Conservation (phyloP, 2,113 vertebrate genomes). For the Axis porcinus region DNA sequence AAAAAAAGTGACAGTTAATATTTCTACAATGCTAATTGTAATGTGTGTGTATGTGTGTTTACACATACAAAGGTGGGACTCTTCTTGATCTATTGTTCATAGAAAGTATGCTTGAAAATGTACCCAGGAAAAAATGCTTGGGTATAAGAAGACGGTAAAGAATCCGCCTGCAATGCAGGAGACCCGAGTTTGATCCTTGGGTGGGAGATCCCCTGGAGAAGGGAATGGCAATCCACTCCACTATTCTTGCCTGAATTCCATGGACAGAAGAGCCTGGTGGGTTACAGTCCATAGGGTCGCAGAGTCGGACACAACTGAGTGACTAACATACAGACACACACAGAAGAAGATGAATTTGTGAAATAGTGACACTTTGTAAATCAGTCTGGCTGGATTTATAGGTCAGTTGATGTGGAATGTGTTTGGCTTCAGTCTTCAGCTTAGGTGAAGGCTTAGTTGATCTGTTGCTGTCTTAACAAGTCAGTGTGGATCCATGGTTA, state of each 20-base stretch:
- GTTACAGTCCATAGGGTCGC: background rate
- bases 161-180: background rate
- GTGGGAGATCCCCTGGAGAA: background rate
- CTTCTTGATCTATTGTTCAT: background rate
- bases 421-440: background rate
- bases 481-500: background rate
- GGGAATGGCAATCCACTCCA: background rate
- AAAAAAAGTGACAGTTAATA: background rate
- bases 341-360: conserved; percentile 8
- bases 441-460: background rate
- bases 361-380: background rate
- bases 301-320: background rate
- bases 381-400: background rate
- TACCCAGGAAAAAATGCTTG: background rate
- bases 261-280: background rate
- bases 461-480: background rate
- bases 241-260: background rate
- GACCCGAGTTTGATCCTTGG: background rate
- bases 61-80: background rate
- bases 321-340: background rate
- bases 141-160: background rate
- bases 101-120: background rate
- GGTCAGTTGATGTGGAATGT: background rate
- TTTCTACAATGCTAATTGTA: background rate
- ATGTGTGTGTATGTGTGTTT: background rate